Conservation (phyloP, 1,140 invertebrate species). For the Oncopeltus fasciatus region DNA sequence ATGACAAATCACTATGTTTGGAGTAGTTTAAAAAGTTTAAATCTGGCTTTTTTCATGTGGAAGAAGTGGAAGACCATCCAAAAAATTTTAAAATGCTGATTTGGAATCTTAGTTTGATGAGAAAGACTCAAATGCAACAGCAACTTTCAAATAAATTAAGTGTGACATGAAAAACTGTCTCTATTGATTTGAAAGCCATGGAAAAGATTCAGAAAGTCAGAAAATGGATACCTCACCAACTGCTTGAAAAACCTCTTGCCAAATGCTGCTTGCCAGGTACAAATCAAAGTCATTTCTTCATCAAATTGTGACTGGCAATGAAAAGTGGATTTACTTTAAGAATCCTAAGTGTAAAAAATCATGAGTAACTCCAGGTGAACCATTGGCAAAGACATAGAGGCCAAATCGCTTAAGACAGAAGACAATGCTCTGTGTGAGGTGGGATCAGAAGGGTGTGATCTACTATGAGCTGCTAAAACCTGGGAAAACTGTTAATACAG, state of each 20-base stretch:
- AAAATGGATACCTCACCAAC: constrained; percentile 11
- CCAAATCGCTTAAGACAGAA: constrained; percentile 17
- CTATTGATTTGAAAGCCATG: not conserved
- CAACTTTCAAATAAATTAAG: no score
- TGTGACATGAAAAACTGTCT: not conserved
- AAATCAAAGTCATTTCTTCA: constrained; percentile 26
- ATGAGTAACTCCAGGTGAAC: constrained; percentile 21
- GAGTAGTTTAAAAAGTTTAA: no score
- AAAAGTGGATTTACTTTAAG: constrained; percentile 16
- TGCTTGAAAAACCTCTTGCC: constrained; percentile 21
- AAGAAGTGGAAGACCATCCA: no score
- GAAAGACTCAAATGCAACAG: no score
- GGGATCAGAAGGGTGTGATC: constrained; percentile 27
- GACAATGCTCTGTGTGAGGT: constrained; percentile 26
- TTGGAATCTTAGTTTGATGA: no score
- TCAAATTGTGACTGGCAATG: constrained; percentile 23
- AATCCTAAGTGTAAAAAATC: constrained; percentile 21
- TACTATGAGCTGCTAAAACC: constrained; percentile 25
- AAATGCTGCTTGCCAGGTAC: constrained; percentile 23
- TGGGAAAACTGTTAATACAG: not conserved
- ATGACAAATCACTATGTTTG: no score
- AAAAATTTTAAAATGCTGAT: no score
- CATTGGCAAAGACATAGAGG: constrained; percentile 20
- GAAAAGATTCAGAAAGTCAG: not conserved
- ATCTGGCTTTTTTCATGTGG: no score